Evolutionary conservation across 2,113 vertebrate species (phyloP).

Genomic region (Polypterus bichir): DNA sequence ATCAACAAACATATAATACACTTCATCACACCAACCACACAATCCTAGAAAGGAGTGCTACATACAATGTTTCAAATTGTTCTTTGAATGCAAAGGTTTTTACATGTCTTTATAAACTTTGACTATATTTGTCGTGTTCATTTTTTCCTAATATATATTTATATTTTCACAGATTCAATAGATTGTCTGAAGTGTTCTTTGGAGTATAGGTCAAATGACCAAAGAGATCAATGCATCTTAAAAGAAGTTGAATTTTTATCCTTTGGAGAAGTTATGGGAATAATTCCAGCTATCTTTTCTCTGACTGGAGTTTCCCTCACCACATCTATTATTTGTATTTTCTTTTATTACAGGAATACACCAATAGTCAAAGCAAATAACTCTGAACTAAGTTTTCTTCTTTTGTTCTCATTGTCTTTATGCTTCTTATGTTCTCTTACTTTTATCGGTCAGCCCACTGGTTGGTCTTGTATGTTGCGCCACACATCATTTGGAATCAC

Average conservation of each 20-base stretch:
- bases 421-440: constrained; percentile 10
- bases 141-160: too few relatives aligned
- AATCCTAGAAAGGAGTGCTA: too few relatives aligned
- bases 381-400: constrained; percentile 16
- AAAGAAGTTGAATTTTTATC: not conserved
- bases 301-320: constrained; percentile 9
- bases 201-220: not conserved
- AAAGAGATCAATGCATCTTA: not conserved
- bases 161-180: not conserved
- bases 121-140: too few relatives aligned
- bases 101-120: not conserved
- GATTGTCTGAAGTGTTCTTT: not conserved
- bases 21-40: too few relatives aligned
- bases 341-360: constrained; percentile 15
- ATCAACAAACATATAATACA: too few relatives aligned
- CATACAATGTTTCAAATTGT: not conserved
- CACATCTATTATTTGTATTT: constrained; percentile 5
- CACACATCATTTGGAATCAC: constrained; percentile 11
- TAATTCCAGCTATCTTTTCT: not conserved
- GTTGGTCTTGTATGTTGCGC: constrained; percentile 9
- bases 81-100: not conserved
- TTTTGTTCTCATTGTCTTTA: constrained; percentile 9
- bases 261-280: not conserved
- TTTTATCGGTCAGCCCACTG: constrained; percentile 15
- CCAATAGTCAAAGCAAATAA: constrained; percentile 20